Conservation (phyloP, 2,797 vertebrate genomes). For the Cirrhinus mrigala region DNA sequence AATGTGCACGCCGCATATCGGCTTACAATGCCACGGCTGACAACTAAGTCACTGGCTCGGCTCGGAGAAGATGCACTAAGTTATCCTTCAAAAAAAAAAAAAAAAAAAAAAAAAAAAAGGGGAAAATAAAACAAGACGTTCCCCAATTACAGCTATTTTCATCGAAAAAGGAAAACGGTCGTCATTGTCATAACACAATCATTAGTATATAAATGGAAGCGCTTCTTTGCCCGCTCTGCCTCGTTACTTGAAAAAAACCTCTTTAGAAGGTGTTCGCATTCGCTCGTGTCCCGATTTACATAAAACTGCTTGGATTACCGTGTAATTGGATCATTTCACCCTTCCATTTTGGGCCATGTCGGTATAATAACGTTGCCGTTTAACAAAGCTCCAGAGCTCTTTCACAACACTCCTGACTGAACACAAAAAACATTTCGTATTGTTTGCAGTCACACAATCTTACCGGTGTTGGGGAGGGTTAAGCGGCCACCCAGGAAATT, state of each 20-base stretch:
- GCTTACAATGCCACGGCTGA: slow-evolving; percentile 39
- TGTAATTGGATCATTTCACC: slow-evolving; percentile 57
- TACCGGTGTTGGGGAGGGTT: slow-evolving; percentile 95
- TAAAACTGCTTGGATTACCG: slow-evolving; percentile 66
- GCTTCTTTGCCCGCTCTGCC: slow-evolving; percentile 14
- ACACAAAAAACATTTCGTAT: not conserved
- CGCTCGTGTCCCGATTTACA: slow-evolving; percentile 47
- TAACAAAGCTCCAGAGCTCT: slow-evolving; percentile 34
- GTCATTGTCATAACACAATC: slow-evolving; percentile 48
- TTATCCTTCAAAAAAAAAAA: slow-evolving; percentile 3
- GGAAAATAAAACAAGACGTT: slow-evolving; percentile 28
- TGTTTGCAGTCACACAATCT: slow-evolving; percentile 28
- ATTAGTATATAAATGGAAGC: slow-evolving; percentile 39
- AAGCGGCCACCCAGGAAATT: slow-evolving; percentile 96
- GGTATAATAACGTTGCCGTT: slow-evolving; percentile 49
- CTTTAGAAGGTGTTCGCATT: slow-evolving; percentile 34
- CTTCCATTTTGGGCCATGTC: slow-evolving; percentile 29
- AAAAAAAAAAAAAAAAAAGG: not conserved
- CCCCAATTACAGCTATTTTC: slow-evolving; percentile 48
- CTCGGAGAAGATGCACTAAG: slow-evolving; percentile 21
- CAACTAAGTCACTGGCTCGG: slow-evolving; percentile 32
- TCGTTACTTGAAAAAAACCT: slow-evolving; percentile 27
- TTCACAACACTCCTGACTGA: slow-evolving; percentile 26
- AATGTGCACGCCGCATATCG: slow-evolving; percentile 23
- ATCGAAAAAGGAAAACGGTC: slow-evolving; percentile 27